These are phyloP conservation scores for Sebastes jordani DNA, from an alignment of 2,797 vertebrate species.

Conservation along the genomic window DNA sequence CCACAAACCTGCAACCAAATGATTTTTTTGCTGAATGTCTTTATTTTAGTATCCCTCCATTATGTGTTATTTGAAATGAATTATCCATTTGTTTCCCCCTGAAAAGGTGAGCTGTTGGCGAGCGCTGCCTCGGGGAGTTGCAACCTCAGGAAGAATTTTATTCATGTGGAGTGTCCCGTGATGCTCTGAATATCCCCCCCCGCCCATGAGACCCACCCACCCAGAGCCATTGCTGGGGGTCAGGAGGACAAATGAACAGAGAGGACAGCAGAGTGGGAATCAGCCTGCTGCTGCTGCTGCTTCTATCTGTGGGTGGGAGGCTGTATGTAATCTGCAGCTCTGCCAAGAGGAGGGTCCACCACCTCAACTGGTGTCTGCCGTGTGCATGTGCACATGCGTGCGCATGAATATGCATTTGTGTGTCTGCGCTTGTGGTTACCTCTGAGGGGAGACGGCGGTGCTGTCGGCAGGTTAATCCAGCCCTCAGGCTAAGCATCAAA, in stretches of 20 bases:
- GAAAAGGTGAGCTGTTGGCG: background rate
- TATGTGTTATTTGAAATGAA: slow-evolving; percentile 1
- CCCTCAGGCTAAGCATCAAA: slow-evolving; percentile 82
- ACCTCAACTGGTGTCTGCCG: slow-evolving; percentile 34
- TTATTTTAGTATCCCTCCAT: background rate
- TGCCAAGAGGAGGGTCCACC: slow-evolving; percentile 21
- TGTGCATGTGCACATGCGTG: slow-evolving; percentile 27
- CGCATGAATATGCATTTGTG: slow-evolving; percentile 59
- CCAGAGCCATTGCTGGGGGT: background rate
- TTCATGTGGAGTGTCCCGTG: background rate
- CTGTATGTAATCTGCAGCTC: slow-evolving; percentile 13
- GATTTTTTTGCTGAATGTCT: background rate
- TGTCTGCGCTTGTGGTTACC: slow-evolving; percentile 45
- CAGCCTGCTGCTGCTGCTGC: background rate
- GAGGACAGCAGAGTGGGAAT: background rate
- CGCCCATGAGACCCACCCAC: slow-evolving; percentile 11
- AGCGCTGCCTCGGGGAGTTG: background rate
- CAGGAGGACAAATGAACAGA: slow-evolving; percentile 31
- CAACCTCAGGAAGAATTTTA: slow-evolving; percentile 9
- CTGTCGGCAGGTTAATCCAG: slow-evolving; percentile 82
- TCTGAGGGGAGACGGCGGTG: slow-evolving; percentile 42
- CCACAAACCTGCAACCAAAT: background rate
- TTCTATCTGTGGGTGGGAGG: slow-evolving; percentile 23
- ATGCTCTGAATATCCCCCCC: background rate
- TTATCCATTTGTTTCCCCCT: background rate